These are phyloP conservation scores for Spheniscus humboldti DNA, from an alignment of 2,797 vertebrate genomes.

Conservation along the genomic window DNA sequence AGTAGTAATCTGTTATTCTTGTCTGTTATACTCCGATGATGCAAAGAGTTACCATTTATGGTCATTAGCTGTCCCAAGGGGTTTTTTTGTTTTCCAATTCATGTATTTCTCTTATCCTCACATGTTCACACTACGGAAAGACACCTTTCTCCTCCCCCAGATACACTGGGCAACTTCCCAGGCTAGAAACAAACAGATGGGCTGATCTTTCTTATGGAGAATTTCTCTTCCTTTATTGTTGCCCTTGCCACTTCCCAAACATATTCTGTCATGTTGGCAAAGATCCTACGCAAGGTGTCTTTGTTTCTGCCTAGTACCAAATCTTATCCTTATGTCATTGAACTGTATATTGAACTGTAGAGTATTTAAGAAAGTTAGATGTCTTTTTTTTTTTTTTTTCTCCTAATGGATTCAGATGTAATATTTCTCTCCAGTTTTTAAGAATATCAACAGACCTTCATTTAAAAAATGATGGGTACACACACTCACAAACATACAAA, in stretches of 20 bases:
- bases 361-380: not conserved
- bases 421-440: not conserved
- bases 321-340: not conserved
- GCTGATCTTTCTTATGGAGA: not conserved
- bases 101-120: not conserved
- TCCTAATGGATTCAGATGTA: not conserved
- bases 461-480: not conserved
- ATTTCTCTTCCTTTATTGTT: not conserved
- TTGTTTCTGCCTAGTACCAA: not conserved
- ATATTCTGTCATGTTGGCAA: not conserved
- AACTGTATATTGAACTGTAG: not conserved
- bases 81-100: not conserved
- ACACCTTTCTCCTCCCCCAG: not conserved
- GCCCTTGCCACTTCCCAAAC: not conserved
- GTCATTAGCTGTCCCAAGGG: not conserved
- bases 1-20: not conserved
- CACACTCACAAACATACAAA: not conserved
- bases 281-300: not conserved
- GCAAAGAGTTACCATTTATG: not conserved
- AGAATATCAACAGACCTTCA: not conserved
- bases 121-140: accelerated
- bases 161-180: not conserved
- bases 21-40: not conserved
- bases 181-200: not conserved
- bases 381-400: not conserved